phyloP scores from a whole-genome alignment of 2,797 vertebrate genomes.

The Typhlichthys subterraneus region DNA sequence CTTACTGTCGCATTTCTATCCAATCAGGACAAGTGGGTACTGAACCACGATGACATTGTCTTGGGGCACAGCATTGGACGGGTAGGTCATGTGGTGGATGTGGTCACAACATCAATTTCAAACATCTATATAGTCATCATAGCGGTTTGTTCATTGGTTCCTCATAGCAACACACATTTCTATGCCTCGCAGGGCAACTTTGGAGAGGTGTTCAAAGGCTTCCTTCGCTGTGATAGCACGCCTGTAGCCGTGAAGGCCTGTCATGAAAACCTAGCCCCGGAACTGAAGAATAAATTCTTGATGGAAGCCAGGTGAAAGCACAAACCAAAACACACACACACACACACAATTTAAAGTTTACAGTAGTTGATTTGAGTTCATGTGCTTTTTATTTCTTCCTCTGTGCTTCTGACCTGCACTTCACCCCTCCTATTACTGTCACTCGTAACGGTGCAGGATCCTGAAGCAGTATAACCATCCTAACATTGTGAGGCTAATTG shows the following conservation, averaged over 20 bases:
- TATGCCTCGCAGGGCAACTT: slow-evolving; percentile 89
- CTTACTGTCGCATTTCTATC: slow-evolving; percentile 19
- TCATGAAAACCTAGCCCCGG: slow-evolving; percentile 86
- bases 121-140: neutral
- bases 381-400: neutral
- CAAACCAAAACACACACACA: slow-evolving; percentile 8
- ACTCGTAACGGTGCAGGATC: slow-evolving; percentile 78
- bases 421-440: neutral
- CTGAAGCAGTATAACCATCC: slow-evolving; percentile 95
- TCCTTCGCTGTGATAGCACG: slow-evolving; percentile 84
- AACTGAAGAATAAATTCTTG: slow-evolving; percentile 93
- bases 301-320: slow-evolving; percentile 89
- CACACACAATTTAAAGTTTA: slow-evolving; percentile 1
- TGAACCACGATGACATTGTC: slow-evolving; percentile 91
- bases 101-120: slow-evolving; percentile 1
- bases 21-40: slow-evolving; percentile 92
- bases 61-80: slow-evolving; percentile 89
- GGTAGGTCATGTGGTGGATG: slow-evolving; percentile 74
- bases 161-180: neutral
- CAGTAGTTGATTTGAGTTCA: too few relatives aligned
- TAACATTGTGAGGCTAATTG: slow-evolving; percentile 93
- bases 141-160: too few relatives aligned
- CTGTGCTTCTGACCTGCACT: neutral
- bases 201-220: slow-evolving; percentile 92
- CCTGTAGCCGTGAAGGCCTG: slow-evolving; percentile 92